These are phyloP conservation scores for Pteruthius melanotis DNA, from an alignment of 2,113 vertebrate species.

Conservation along the genomic window DNA sequence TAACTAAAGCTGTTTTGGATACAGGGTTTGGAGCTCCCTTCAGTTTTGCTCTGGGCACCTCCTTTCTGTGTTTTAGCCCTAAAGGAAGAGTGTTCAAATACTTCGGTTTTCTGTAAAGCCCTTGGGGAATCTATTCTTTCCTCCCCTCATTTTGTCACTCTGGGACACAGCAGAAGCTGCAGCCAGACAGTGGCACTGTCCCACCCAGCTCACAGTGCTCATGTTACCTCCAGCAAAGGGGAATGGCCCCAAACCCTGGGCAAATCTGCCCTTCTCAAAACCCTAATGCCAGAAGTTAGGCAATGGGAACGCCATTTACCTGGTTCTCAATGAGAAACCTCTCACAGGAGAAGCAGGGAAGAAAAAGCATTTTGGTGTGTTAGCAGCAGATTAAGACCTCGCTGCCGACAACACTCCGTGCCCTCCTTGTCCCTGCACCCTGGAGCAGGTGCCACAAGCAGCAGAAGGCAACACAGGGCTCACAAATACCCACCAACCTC, in stretches of 20 bases:
- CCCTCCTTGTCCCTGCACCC: background rate
- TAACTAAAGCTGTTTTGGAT: background rate
- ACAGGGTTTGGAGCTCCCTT: background rate
- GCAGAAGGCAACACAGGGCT: background rate
- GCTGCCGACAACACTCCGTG: background rate
- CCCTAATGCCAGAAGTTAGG: background rate
- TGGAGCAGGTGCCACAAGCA: background rate
- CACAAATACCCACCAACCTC: constrained; percentile 9
- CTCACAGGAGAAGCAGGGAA: background rate
- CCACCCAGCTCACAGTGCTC: accelerated
- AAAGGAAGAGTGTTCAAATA: background rate
- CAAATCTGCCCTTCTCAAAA: background rate
- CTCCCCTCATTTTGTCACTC: background rate
- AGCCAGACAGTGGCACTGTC: background rate
- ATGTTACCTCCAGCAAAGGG: background rate
- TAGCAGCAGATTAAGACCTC: background rate
- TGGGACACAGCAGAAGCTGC: background rate
- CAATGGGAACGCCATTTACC: background rate
- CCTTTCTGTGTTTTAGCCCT: background rate
- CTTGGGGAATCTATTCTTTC: background rate
- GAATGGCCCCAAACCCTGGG: background rate
- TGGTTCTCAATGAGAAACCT: background rate
- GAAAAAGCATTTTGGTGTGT: background rate
- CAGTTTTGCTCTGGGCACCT: background rate
- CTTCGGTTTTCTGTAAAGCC: background rate